Conservation (phyloP, 2,797 vertebrate genomes). For the Ciconia nigra region DNA sequence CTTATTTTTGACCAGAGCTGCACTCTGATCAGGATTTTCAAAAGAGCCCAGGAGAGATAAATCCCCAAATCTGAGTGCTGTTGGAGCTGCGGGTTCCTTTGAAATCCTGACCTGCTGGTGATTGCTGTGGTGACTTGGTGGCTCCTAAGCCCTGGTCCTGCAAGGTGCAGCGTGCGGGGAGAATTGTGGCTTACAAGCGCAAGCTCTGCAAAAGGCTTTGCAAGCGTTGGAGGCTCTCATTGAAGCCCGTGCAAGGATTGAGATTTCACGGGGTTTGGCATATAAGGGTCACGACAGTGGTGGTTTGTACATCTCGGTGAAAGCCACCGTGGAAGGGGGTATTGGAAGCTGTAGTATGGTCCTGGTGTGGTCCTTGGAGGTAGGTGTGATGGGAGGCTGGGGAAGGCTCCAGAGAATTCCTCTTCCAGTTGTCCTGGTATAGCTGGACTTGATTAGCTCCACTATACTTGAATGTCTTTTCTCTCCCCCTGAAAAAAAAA, state of each 20-base stretch:
- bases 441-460: not conserved
- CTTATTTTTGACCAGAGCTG: constrained; percentile 3
- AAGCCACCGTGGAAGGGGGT: not conserved
- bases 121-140: not conserved
- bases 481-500: rapidly evolving
- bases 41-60: constrained; percentile 32
- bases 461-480: not conserved
- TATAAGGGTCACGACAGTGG: not conserved
- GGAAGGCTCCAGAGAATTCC: not conserved
- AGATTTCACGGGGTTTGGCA: not conserved
- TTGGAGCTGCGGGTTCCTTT: not conserved
- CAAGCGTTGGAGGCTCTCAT: not conserved
- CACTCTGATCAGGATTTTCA: constrained; percentile 41
- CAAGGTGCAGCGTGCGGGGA: not conserved
- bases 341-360: not conserved
- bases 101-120: constrained; percentile 19
- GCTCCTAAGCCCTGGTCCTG: constrained; percentile 25
- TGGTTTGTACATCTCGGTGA: rapidly evolving
- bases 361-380: not conserved
- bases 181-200: not conserved
- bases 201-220: not conserved
- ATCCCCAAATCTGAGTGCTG: not conserved
- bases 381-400: not conserved
- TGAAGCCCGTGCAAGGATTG: not conserved
- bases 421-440: not conserved